Conservation (phyloP, 2,797 vertebrate genomes). For the Gymnoscopelus braueri region DNA sequence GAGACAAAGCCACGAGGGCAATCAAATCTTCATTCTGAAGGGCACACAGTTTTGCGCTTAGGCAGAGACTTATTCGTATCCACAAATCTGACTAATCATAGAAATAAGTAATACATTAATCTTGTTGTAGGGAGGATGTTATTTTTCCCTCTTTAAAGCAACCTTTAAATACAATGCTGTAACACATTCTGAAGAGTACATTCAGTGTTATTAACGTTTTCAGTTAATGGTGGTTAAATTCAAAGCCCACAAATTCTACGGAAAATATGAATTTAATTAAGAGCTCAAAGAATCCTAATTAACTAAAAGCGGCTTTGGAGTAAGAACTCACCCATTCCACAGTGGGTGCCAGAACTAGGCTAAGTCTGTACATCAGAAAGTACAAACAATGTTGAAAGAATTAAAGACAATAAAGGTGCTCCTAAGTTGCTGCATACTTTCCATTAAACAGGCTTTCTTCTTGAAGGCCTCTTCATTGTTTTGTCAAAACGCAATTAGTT, state of each 20-base stretch:
- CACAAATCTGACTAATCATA: slow-evolving; percentile 36
- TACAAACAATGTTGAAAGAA: slow-evolving; percentile 43
- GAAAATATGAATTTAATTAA: slow-evolving; percentile 71
- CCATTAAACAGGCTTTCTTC: slow-evolving; percentile 30
- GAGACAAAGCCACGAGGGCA: slow-evolving; percentile 35
- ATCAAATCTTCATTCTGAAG: slow-evolving; percentile 23
- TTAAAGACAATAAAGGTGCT: slow-evolving; percentile 37
- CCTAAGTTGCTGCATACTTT: slow-evolving; percentile 54
- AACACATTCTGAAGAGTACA: slow-evolving; percentile 41
- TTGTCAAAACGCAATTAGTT: slow-evolving; percentile 60
- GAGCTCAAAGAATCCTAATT: slow-evolving; percentile 70
- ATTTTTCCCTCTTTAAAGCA: slow-evolving; percentile 14
- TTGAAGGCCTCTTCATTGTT: slow-evolving; percentile 50
- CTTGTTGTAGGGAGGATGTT: slow-evolving; percentile 24
- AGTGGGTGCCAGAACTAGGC: slow-evolving; percentile 45
- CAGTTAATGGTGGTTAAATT: slow-evolving; percentile 46
- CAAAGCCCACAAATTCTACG: slow-evolving; percentile 50
- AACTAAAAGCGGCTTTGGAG: slow-evolving; percentile 56
- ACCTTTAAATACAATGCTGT: slow-evolving; percentile 42
- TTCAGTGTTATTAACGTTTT: slow-evolving; percentile 46
- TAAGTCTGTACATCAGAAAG: background rate
- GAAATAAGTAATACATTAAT: slow-evolving; percentile 18
- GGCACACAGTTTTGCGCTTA: slow-evolving; percentile 22
- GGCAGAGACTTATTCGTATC: slow-evolving; percentile 35
- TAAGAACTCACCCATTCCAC: slow-evolving; percentile 37